phyloP scores from a whole-genome alignment of 2,797 vertebrate species.

The Dermochelys coriacea region DNA sequence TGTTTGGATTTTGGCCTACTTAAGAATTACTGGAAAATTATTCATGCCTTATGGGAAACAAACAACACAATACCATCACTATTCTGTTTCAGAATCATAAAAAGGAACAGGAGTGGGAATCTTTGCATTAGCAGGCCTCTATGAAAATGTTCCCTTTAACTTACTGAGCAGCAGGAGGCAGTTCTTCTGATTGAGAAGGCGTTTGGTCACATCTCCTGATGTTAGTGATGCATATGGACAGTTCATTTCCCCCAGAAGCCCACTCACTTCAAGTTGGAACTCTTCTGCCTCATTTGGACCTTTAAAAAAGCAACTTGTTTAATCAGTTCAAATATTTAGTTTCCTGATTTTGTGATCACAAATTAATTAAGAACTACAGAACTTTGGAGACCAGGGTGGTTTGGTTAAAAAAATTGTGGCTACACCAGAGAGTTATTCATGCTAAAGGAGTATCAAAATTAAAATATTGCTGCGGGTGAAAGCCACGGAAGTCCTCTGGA shows the following conservation, averaged over 20 bases:
- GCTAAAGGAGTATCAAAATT: not conserved
- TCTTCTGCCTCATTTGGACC: slow-evolving; percentile 92
- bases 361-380: not conserved
- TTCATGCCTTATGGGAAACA: not conserved
- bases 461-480: not conserved
- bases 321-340: not conserved
- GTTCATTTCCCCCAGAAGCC: slow-evolving; percentile 92
- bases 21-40: not conserved
- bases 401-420: not conserved
- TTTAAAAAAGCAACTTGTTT: slow-evolving; percentile 36
- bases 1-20: not conserved
- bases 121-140: not conserved
- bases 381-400: not conserved
- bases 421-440: not conserved
- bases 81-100: not conserved
- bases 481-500: not conserved
- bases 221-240: slow-evolving; percentile 92
- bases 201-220: slow-evolving; percentile 91
- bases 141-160: slow-evolving; percentile 66
- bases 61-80: not conserved
- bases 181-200: slow-evolving; percentile 91
- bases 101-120: not conserved
- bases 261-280: slow-evolving; percentile 97
- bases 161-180: slow-evolving; percentile 94
- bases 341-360: not conserved